Percentiles rank a stretch among this genome's conserved stretches.
These are phyloP conservation scores for Eclectus roratus DNA, from an alignment of 2,113 vertebrate genomes.

Conservation along the genomic window DNA sequence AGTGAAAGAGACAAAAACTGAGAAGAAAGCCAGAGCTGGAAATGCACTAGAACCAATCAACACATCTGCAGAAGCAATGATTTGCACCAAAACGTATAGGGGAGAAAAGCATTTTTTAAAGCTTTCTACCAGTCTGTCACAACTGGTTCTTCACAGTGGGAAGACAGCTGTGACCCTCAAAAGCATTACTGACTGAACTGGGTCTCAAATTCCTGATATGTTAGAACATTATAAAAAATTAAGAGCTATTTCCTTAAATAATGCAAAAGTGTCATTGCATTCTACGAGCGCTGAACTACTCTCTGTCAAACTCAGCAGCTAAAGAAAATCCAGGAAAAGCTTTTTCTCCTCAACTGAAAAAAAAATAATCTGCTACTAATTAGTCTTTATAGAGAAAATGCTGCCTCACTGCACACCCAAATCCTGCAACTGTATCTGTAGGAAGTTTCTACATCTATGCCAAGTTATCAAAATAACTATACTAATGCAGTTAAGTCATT, in stretches of 20 bases:
- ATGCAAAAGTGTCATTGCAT: not conserved
- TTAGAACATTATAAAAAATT: constrained; percentile 59
- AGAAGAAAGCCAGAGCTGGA: not conserved
- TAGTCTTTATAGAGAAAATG: not conserved
- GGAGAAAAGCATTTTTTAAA: not conserved
- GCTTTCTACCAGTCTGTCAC: not conserved
- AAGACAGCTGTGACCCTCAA: not conserved
- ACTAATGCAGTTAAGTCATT: not conserved
- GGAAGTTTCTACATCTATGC: not conserved
- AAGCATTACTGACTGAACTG: not conserved
- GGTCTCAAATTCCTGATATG: constrained; percentile 40
- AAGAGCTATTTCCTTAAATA: constrained; percentile 52
- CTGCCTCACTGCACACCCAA: not conserved
- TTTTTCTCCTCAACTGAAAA: not conserved
- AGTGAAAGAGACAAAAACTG: not conserved
- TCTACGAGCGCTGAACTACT: not conserved
- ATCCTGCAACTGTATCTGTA: not conserved
- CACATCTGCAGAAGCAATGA: not conserved
- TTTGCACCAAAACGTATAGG: not conserved
- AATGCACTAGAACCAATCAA: not conserved
- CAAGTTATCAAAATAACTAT: not conserved
- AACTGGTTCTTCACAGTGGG: not conserved
- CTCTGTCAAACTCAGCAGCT: not conserved
- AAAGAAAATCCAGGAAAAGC: not conserved
- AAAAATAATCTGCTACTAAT: not conserved